Percentiles rank a stretch among this genome's conserved stretches.
Conservation (phyloP, 2,113 vertebrate species). For the Sylvia atricapilla region DNA sequence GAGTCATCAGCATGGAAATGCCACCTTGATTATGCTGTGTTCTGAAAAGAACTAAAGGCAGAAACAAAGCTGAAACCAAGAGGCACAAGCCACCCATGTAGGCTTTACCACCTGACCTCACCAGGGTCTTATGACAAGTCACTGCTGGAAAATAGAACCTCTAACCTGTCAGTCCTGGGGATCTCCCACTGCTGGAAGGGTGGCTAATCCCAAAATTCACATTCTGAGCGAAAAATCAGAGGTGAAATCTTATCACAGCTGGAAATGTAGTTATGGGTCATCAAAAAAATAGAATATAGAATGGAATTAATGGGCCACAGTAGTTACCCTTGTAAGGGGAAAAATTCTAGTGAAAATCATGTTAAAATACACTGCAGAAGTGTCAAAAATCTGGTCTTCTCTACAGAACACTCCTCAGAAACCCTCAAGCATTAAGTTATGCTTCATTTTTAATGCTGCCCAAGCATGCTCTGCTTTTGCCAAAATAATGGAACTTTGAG, state of each 20-base stretch:
- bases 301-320: background rate
- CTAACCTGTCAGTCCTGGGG: background rate
- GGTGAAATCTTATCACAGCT: background rate
- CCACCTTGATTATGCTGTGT: background rate
- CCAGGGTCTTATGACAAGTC: background rate
- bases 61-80: background rate
- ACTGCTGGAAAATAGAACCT: background rate
- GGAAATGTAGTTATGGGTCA: background rate
- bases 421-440: background rate
- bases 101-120: background rate
- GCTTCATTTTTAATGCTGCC: background rate
- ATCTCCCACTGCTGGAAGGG: background rate
- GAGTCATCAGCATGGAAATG: background rate
- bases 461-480: constrained; percentile 32
- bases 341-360: background rate
- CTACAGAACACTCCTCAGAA: background rate
- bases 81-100: background rate
- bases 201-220: background rate
- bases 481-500: constrained; percentile 31
- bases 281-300: background rate
- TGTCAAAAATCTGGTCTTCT: background rate
- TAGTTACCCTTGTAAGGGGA: background rate
- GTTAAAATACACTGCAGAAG: background rate
- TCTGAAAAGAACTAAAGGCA: background rate
- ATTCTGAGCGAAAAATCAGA: background rate